Conservation (phyloP, 2,113 vertebrate genomes). For the Sinocyclocheilus maitianheensis region DNA sequence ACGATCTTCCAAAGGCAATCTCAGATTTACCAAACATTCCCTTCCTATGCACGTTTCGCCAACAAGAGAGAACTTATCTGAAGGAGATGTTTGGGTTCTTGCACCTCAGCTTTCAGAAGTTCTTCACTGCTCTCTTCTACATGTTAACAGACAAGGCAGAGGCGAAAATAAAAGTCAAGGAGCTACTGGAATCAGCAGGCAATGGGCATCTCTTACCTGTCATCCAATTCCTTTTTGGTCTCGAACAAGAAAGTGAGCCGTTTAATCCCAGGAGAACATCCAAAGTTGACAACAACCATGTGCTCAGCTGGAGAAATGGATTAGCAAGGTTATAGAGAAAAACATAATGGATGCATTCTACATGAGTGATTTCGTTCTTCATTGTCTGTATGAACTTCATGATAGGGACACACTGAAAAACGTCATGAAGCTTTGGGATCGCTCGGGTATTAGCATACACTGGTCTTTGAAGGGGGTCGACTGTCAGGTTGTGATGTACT, state of each 20-base stretch:
- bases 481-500: constrained; percentile 25
- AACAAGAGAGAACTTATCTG: constrained; percentile 20
- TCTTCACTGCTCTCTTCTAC: constrained; percentile 60
- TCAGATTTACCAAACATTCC: background rate
- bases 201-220: background rate
- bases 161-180: background rate
- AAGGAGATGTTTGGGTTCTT: constrained; percentile 55
- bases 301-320: constrained; percentile 28
- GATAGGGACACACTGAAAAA: background rate
- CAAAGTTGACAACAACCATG: background rate
- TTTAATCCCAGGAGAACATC: background rate
- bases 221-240: constrained; percentile 41
- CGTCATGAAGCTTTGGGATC: constrained; percentile 23
- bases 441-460: background rate
- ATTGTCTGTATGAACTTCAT: constrained; percentile 36
- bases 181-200: constrained; percentile 17
- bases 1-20: background rate
- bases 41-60: constrained; percentile 37
- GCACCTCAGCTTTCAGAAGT: constrained; percentile 62
- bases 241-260: constrained; percentile 25
- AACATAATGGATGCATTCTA: background rate
- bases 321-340: background rate
- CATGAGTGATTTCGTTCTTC: constrained; percentile 3
- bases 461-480: constrained; percentile 19
- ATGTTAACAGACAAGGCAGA: background rate